A percentile compares a stretch with the other conserved stretches of the same genome.
Conservation (phyloP, 2,797 vertebrate species). For the Cryptoblepharus egeriae region DNA sequence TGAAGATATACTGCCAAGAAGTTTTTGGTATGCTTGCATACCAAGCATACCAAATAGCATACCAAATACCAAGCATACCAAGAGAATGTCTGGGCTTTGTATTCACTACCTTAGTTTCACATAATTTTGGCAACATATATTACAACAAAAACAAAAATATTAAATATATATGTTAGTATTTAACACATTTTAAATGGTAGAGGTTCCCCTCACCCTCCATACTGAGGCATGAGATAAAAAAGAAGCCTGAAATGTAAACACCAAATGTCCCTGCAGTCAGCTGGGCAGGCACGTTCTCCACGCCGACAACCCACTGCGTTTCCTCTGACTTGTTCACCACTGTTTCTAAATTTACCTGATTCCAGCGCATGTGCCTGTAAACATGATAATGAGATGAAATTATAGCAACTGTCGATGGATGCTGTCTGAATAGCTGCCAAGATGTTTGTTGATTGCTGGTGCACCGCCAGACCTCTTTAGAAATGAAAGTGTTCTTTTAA, state of each 20-base stretch:
- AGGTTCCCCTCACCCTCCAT: not conserved
- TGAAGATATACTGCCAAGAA: no score
- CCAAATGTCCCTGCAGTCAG: not conserved
- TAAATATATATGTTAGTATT: no score
- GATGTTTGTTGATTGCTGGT: constrained; percentile 46
- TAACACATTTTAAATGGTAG: no score
- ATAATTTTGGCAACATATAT: no score
- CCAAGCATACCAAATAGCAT: no score
- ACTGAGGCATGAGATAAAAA: not conserved
- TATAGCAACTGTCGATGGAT: constrained; percentile 36
- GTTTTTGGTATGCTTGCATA: no score
- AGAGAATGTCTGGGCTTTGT: no score
- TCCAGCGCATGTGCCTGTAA: constrained; percentile 45
- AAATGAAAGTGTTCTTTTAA: constrained; percentile 60
- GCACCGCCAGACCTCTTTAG: constrained; percentile 32
- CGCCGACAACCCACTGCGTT: not conserved
- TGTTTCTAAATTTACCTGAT: constrained; percentile 43
- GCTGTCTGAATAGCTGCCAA: constrained; percentile 50
- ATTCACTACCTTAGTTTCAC: no score
- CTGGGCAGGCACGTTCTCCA: not conserved
- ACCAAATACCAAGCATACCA: no score
- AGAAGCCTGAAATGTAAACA: not conserved
- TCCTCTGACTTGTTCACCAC: constrained; percentile 21
- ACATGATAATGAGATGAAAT: constrained; percentile 59
- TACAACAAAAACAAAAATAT: no score